Conservation (phyloP, 2,113 vertebrate genomes). For the Silurus meridionalis region DNA sequence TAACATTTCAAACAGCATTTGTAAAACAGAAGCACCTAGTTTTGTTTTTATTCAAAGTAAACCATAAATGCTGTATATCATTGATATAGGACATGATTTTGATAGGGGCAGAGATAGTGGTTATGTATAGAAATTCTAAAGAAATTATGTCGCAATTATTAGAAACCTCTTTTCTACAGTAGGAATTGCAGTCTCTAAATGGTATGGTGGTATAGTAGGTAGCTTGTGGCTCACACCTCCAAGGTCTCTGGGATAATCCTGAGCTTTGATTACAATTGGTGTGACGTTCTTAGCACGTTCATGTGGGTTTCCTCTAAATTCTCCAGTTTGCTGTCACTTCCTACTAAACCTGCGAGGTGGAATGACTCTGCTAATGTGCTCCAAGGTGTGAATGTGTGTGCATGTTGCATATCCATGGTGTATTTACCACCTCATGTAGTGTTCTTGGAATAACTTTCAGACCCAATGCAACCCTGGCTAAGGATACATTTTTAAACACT, state of each 20-base stretch:
- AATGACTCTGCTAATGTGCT: too few species aligned
- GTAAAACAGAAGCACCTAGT: neutral
- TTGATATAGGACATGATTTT: neutral
- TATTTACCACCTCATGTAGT: too few species aligned
- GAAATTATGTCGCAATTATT: neutral
- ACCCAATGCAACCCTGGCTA: too few species aligned
- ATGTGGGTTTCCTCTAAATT: too few species aligned
- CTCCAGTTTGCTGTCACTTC: too few species aligned
- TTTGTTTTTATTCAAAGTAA: neutral
- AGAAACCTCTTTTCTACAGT: neutral
- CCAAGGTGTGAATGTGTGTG: too few species aligned
- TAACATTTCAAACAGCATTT: neutral
- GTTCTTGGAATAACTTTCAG: too few species aligned
- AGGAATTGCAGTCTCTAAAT: neutral
- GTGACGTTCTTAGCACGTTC: too few species aligned
- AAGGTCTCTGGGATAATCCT: neutral
- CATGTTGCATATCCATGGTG: too few species aligned
- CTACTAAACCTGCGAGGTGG: too few species aligned
- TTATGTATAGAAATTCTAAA: neutral
- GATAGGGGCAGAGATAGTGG: neutral
- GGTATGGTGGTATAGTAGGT: neutral
- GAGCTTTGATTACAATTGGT: too few species aligned
- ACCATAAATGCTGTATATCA: neutral
- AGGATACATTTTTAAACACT: too few species aligned
- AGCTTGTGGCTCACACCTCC: neutral